Conservation (phyloP, 2,797 vertebrate genomes). For the Alosa sapidissima region DNA sequence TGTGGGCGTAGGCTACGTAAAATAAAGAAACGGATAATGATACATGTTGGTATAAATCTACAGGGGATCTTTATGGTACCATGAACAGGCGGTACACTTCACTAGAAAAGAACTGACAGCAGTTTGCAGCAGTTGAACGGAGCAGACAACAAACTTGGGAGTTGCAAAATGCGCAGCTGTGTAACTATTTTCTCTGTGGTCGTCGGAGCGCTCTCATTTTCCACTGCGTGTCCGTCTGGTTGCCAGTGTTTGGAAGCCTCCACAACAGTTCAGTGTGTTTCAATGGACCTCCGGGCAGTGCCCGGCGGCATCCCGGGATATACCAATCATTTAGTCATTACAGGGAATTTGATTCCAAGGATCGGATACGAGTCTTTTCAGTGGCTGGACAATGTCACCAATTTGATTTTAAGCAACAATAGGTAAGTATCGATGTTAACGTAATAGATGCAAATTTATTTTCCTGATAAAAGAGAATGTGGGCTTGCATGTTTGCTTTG, state of each 20-base stretch:
- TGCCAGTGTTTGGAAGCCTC: slow-evolving; percentile 74
- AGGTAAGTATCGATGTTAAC: slow-evolving; percentile 63
- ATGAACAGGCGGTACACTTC: neutral
- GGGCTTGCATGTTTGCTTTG: neutral
- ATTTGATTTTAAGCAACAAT: slow-evolving; percentile 75
- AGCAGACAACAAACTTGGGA: neutral
- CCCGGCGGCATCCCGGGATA: slow-evolving; percentile 69
- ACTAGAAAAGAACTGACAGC: neutral
- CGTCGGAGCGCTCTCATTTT: slow-evolving; percentile 54
- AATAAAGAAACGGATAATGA: neutral
- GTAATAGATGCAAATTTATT: neutral
- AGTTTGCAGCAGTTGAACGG: neutral
- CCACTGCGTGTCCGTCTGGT: slow-evolving; percentile 66
- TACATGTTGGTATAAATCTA: neutral
- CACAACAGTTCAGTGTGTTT: slow-evolving; percentile 72
- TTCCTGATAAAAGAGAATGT: neutral
- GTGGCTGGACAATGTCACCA: slow-evolving; percentile 71
- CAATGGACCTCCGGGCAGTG: slow-evolving; percentile 63
- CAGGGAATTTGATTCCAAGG: slow-evolving; percentile 67
- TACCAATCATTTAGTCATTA: slow-evolving; percentile 69
- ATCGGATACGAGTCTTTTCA: slow-evolving; percentile 68
- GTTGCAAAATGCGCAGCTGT: slow-evolving; percentile 32
- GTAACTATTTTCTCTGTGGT: slow-evolving; percentile 51
- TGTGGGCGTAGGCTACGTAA: neutral
- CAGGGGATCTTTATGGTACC: neutral